Conservation (phyloP, 2,888 invertebrate species). For the Ypsolopha sequella region DNA sequence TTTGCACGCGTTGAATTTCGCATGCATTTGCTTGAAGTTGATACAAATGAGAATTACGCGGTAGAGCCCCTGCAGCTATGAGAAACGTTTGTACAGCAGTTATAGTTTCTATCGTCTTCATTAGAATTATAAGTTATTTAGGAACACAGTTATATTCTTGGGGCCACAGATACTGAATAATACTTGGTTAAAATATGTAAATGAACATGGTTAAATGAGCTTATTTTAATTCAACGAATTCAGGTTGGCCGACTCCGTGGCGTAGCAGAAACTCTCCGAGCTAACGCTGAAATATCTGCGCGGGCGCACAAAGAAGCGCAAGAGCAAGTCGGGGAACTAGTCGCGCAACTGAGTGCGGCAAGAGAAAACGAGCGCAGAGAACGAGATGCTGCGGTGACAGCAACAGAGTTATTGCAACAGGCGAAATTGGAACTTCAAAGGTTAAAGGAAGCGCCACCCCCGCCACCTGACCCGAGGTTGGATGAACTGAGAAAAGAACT, state of each 20-base stretch:
- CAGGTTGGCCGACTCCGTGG: constrained; percentile 62
- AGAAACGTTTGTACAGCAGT: no score
- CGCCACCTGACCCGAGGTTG: constrained; percentile 79
- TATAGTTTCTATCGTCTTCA: no score
- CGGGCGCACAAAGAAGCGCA: constrained; percentile 66
- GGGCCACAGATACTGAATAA: no score
- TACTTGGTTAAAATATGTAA: no score
- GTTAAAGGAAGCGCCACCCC: constrained; percentile 72
- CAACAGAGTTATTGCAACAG: constrained; percentile 73
- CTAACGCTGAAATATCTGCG: constrained; percentile 69
- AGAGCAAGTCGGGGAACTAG: constrained; percentile 56
- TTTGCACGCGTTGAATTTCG: no score
- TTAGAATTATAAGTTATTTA: no score
- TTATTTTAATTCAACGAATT: background rate
- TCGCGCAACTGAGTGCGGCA: constrained; percentile 58
- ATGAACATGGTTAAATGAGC: no score
- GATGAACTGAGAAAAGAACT: constrained; percentile 84
- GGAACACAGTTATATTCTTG: no score
- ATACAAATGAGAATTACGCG: no score
- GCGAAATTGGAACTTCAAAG: constrained; percentile 76
- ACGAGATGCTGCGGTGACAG: constrained; percentile 59
- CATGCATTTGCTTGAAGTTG: no score
- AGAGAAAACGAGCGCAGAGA: constrained; percentile 62
- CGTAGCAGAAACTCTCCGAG: constrained; percentile 70
- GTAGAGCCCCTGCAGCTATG: no score